Conservation (phyloP, 35 echinoderm and acorn worm species). For the Heliocidaris tuberculata region DNA sequence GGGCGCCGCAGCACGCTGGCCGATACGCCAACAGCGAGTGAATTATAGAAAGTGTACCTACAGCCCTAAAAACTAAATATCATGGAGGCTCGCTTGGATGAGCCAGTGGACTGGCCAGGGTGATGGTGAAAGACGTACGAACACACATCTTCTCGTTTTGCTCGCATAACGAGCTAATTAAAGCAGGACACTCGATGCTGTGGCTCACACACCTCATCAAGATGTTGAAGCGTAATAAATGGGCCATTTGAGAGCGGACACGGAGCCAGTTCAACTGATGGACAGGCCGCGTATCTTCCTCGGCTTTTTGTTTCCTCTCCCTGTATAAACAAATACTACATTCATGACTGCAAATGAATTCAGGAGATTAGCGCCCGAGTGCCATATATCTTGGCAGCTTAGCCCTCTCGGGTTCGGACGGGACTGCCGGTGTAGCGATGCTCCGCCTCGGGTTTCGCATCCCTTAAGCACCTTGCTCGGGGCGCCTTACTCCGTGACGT, state of each 20-base stretch:
- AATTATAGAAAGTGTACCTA: neutral
- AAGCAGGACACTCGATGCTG: conserved; percentile 25
- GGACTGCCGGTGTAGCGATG: conserved; percentile 22
- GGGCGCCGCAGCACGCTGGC: neutral
- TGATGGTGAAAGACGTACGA: neutral
- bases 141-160: neutral
- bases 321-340: conserved; percentile 53
- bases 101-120: neutral
- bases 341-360: conserved; percentile 54
- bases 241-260: conserved; percentile 33
- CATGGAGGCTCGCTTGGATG: neutral
- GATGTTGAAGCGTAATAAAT: conserved; percentile 26
- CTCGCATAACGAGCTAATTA: conserved; percentile 43
- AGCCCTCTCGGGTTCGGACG: conserved; percentile 1
- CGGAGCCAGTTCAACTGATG: neutral
- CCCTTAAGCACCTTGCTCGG: conserved; percentile 16
- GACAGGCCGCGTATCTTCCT: conserved; percentile 15
- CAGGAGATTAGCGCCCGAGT: conserved; percentile 31
- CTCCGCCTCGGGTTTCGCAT: conserved; percentile 33
- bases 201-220: conserved; percentile 8
- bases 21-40: neutral
- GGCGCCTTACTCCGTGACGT: conserved; percentile 19
- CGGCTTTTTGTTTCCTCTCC: conserved; percentile 17
- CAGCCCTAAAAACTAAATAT: neutral
- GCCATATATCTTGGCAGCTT: conserved; percentile 24